Percentiles rank a stretch among this genome's conserved stretches.
Evolutionary conservation across 2,797 vertebrate genomes (phyloP).

Genomic region (Ctenopoma multispine): DNA sequence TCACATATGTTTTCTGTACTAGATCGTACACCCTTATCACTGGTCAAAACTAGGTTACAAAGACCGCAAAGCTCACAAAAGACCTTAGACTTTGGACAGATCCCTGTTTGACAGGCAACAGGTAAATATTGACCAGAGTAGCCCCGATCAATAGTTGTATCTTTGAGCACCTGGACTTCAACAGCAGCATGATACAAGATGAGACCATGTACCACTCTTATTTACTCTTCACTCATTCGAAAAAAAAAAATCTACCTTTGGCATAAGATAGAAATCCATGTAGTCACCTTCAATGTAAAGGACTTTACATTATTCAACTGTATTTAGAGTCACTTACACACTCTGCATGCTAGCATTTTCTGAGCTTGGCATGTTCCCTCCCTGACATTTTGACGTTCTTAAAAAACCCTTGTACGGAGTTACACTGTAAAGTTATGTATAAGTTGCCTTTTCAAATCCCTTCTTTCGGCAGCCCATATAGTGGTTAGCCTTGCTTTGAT

Average conservation of each 20-base stretch:
- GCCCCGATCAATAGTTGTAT: constrained; percentile 59
- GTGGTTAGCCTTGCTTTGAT: constrained; percentile 68
- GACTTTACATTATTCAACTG: constrained; percentile 1
- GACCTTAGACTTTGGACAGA: constrained; percentile 64
- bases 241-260: neutral
- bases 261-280: neutral
- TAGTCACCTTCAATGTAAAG: neutral
- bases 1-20: neutral
- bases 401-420: constrained; percentile 50
- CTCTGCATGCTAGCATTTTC: constrained; percentile 8
- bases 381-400: constrained; percentile 48
- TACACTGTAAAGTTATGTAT: constrained; percentile 52
- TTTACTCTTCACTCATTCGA: constrained; percentile 8
- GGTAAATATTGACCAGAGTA: constrained; percentile 70
- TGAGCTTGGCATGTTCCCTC: constrained; percentile 24
- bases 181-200: constrained; percentile 12
- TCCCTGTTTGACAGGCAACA: constrained; percentile 46
- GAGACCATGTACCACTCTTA: constrained; percentile 13
- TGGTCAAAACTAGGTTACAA: constrained; percentile 25
- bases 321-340: constrained; percentile 8
- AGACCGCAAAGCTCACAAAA: constrained; percentile 5
- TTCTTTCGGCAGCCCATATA: constrained; percentile 51
- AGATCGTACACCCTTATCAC: constrained; percentile 8
- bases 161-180: constrained; percentile 33
- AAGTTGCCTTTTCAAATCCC: constrained; percentile 62